Evolutionary conservation across 1,140 invertebrate species (phyloP), one percentile per base, ranked within the genome.

Genomic region (Zaprionus vittiger): DNA sequence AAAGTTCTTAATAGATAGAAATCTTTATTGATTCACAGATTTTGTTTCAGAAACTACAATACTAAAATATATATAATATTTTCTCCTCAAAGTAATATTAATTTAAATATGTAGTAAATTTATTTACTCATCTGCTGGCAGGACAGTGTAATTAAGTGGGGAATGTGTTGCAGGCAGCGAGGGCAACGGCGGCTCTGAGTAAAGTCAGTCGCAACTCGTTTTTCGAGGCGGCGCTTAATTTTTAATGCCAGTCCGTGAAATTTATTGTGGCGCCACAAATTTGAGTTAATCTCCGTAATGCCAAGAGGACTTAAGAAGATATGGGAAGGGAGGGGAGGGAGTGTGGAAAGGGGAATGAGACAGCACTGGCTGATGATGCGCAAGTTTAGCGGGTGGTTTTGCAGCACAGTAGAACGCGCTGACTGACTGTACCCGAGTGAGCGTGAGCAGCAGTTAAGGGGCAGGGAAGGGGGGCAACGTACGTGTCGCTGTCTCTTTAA

Each of bases 211-310:
- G 84, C 78, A 81, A 79, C 70, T 79, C 67, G 72, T 78, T 80
- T 79, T 79, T 38, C 17, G 62, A 76, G 73, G 64, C 62, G 60
- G 31, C 78, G 80, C 84, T 87, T 89, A 87, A 87, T 87, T 87
- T 89, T 87, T 89, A 87, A 87, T 89, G 78, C 84, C 73, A 52
- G 61, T 49, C 69, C 72, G 41, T 81, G 69, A 89, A 89, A 89
- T 89, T 87, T 87, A 87, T 89, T 89, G 78, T 80, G 57, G 78
- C 75, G 81, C 83, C 81, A 89, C 83, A 87, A 87, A 87, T 87
- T 83, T 81, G 84, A 89, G 78, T 89, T 87, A 87, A 87, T 87
- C 84, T 84, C 59, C 49, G 47, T 73, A 65, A 56, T 79, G 71
- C 84, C 83, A 70, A 37, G 22, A 60, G 73, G 77, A 79, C 81